Base-by-base conservation (phyloP, 2,113 vertebrate species). In the Esox niger region DNA sequence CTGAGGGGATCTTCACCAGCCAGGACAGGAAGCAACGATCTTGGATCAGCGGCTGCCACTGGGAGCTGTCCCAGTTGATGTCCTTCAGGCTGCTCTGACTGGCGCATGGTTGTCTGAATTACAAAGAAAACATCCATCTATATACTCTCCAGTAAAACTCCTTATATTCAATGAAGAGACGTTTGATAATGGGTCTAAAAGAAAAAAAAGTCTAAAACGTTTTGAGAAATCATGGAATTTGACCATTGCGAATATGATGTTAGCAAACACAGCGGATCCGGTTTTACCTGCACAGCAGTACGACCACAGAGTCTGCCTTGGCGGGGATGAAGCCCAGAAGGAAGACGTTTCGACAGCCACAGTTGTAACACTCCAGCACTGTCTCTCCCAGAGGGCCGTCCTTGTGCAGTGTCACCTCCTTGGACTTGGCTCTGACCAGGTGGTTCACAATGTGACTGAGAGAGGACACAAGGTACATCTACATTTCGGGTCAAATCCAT, bases 71-170 rank as follows among this genome's bases (percentile, higher is more conserved):
- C 97, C 97, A 99, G 81, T 99, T 99, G 89, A 99, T 98, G 83
- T 99, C 97, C 90, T 99, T 99, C 68, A 99, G 74, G 84, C 97
- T 99, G 90, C 97, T 99, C 88, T 99, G 97, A 80, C 97, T 99
- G 73, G 97, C 97, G 84, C 97, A 99, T 0, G 97, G 97, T 87
- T 99, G 97, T 88, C 97, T 99, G 84, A 2, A 21, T 52, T 52
- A 52, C 47, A 52, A 52, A 52, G 21, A 11, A 52, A 21, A 9
- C 47, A 0, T 4, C 38, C 17, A 43, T 43, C 38, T 15, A 43
- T 17, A 4, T 15, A 43, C 38, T 17, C 38, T 43, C 13, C 17
- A 15, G 17, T 4, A 43, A 43, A 43, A 43, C 17, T 4, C 15
- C 0, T 17, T 43, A 13, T 10, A 43, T 15, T 43, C 35, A 43